Evolutionary conservation across 2,888 invertebrate species (phyloP).

Genomic region (Laothoe populi): DNA sequence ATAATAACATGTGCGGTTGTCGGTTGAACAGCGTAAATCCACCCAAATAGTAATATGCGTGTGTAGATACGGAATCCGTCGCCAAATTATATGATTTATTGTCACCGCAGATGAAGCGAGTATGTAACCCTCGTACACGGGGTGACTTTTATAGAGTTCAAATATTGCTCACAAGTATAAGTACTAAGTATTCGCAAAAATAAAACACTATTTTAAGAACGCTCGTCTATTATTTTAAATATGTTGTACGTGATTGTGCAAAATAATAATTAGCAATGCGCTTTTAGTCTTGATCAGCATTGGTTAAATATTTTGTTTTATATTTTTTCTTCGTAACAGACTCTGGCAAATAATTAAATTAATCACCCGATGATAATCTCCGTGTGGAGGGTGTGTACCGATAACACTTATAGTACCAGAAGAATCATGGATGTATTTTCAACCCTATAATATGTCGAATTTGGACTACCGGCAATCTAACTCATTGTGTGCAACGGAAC

Average conservation of each 20-base stretch:
- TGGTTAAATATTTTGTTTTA: background rate
- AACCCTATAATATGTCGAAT: too few relatives aligned
- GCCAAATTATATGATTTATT: constrained; percentile 83
- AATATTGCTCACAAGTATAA: background rate
- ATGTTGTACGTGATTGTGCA: background rate
- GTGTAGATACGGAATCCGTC: constrained; percentile 60
- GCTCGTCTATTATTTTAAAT: background rate
- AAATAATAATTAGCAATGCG: too few relatives aligned
- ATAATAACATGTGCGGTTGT: constrained; percentile 74
- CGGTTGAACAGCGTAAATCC: constrained; percentile 70
- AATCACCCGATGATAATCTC: too few relatives aligned
- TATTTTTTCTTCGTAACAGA: too few relatives aligned
- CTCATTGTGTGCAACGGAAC: too few relatives aligned
- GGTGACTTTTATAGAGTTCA: constrained; percentile 10
- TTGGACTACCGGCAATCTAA: too few relatives aligned
- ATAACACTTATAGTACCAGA: too few relatives aligned
- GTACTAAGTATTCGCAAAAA: background rate
- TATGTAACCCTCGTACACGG: constrained; percentile 19
- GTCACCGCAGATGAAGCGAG: constrained; percentile 63
- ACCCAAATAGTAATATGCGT: constrained; percentile 55
- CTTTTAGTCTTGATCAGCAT: too few relatives aligned
- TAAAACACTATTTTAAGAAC: background rate
- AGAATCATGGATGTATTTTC: too few relatives aligned
- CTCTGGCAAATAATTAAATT: too few relatives aligned
- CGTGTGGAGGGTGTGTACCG: too few relatives aligned